A percentile compares a stretch with the other conserved stretches of the same genome.
These are phyloP conservation scores for Tanypteryx hageni DNA, from an alignment of 2,888 invertebrate species.

Conservation along the genomic window DNA sequence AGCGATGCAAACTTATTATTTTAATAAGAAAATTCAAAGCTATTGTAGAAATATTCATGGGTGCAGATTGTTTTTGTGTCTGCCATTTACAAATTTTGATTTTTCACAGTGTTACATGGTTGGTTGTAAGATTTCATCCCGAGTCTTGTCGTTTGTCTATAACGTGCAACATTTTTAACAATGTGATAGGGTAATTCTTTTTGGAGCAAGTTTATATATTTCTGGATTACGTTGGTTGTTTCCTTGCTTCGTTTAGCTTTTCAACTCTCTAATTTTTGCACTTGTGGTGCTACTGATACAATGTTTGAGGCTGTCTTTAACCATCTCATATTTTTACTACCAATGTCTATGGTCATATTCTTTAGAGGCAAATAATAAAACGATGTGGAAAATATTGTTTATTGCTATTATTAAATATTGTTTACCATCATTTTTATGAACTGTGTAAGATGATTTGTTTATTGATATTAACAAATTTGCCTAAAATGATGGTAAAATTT, in stretches of 20 bases:
- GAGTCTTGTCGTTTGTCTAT: not conserved
- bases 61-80: not conserved
- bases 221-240: not conserved
- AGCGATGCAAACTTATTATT: conserved; percentile 56
- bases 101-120: not conserved
- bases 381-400: not conserved
- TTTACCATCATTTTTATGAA: not conserved
- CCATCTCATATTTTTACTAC: not conserved
- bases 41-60: not conserved
- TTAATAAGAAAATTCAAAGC: conserved; percentile 56
- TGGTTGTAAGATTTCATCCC: not conserved
- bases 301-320: not conserved
- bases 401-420: not conserved
- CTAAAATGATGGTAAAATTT: not conserved
- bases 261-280: not conserved
- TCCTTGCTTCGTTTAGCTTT: not conserved
- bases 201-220: not conserved
- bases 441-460: not conserved
- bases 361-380: not conserved
- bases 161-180: not conserved
- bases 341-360: not conserved
- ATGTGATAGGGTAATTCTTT: not conserved
- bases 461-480: not conserved
- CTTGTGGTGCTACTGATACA: not conserved
- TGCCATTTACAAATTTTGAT: not conserved